Evolutionary conservation across 23 tunicate species (phyloP), one percentile per base, ranked within the genome.

Genomic region (Styela clava): DNA sequence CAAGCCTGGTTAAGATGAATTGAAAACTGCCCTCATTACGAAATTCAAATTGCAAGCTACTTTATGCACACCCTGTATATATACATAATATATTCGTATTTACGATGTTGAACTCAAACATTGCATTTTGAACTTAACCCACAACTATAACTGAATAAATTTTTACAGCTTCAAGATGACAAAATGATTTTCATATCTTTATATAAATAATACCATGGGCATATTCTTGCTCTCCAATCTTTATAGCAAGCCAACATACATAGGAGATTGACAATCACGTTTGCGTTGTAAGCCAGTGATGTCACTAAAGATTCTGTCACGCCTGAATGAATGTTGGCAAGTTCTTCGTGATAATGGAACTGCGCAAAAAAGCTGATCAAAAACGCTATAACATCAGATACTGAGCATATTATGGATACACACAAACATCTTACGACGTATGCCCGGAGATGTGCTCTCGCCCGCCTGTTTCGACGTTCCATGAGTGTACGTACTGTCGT

Each of bases 181-280:
- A n/a, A n/a, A 44, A 44, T 12, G 56, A 5, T 44, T 44, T 44
- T 44, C 9, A 44, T 5, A 44, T 44, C 56, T 44, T 44, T 44
- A 44, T 44, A 44, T 44, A 71, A 21, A 71, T 71, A 71, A 16
- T 71, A 71, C 77, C 77, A 76, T 0, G 81, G 81, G 26, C 30
- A 76, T 22, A 76, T 64, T 76, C 52, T 76, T 33, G n/a, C 29
- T 44, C 65, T 51, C 81, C 81, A 76, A 29, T 76, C 81, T 27
- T 76, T 76, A 29, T 76, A 76, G 52, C 81, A 76, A 2, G 65
- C 81, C 1, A 76, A 24, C 81, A 76, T 76, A 44, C 81, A 76
- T 23, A 76, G 33, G 7, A 76, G 65, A 76, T 76, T 76, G 16
- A 76, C 22, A 44, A 76, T 76, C 7, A 76, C 37, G 44, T 76